Conservation (phyloP, 2,113 vertebrate species). For the Recurvirostra avosetta region DNA sequence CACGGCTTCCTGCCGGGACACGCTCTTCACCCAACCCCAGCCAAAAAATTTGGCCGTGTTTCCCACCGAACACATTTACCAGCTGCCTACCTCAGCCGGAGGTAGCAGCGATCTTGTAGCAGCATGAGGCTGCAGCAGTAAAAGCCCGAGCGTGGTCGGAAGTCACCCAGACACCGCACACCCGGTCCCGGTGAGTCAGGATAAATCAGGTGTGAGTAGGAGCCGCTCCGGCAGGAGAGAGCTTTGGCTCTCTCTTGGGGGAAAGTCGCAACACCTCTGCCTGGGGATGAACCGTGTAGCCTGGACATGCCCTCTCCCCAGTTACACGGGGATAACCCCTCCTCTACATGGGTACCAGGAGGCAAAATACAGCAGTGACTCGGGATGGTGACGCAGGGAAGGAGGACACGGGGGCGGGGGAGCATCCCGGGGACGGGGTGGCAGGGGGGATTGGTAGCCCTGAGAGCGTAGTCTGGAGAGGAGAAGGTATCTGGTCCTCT, state of each 20-base stretch:
- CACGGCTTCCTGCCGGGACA: not conserved
- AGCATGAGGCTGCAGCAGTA: not conserved
- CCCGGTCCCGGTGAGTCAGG: not conserved
- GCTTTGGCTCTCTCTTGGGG: fast-evolving
- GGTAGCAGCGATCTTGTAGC: not conserved
- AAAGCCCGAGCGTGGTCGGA: fast-evolving
- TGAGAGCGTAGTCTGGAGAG: not conserved
- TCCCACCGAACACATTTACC: not conserved
- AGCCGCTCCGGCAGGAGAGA: fast-evolving
- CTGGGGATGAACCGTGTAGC: fast-evolving
- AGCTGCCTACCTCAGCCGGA: not conserved
- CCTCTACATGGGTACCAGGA: not conserved
- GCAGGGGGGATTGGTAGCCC: not conserved
- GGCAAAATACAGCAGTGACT: not conserved
- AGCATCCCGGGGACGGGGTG: fast-evolving
- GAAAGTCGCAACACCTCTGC: not conserved
- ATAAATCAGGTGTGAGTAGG: not conserved
- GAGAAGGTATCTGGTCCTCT: not conserved
- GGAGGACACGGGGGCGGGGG: not conserved
- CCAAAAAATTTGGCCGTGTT: not conserved
- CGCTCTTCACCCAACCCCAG: not conserved
- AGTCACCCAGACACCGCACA: not conserved
- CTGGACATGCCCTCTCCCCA: not conserved
- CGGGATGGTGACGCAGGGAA: fast-evolving
- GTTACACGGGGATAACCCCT: fast-evolving